Conservation (phyloP, 1,140 invertebrate species). For the Plodia interpunctella region DNA sequence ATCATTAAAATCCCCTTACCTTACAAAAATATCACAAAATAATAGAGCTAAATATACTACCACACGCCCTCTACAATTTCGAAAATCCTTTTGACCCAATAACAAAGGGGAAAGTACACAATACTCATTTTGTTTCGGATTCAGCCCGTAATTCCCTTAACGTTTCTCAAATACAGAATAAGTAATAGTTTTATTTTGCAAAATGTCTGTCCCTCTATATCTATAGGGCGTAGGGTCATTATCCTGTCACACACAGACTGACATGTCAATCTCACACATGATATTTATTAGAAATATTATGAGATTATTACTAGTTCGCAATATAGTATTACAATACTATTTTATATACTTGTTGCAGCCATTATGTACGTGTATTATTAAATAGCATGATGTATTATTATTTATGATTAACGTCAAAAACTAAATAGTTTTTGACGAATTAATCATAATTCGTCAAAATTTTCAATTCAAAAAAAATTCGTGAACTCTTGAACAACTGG, state of each 20-base stretch:
- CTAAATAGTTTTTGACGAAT: no score
- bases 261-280: slow-evolving; percentile 31
- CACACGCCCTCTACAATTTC: neutral
- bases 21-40: neutral
- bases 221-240: slow-evolving; percentile 61
- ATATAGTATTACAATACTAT: neutral
- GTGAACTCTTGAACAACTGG: no score
- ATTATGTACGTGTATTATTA: no score
- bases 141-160: neutral
- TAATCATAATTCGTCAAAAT: no score
- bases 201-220: slow-evolving; percentile 5
- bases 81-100: neutral
- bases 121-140: neutral
- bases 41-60: neutral
- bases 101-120: neutral
- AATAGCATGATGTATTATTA: no score
- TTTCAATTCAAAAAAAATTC: no score
- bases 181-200: slow-evolving; percentile 12
- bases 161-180: neutral
- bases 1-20: no score
- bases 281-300: slow-evolving; percentile 31
- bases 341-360: neutral
- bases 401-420: no score
- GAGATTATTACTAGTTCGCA: neutral
- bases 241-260: slow-evolving; percentile 61